Conservation (phyloP, 92 coral and sea anemone species). For the Zoanthus sansibaricus region DNA sequence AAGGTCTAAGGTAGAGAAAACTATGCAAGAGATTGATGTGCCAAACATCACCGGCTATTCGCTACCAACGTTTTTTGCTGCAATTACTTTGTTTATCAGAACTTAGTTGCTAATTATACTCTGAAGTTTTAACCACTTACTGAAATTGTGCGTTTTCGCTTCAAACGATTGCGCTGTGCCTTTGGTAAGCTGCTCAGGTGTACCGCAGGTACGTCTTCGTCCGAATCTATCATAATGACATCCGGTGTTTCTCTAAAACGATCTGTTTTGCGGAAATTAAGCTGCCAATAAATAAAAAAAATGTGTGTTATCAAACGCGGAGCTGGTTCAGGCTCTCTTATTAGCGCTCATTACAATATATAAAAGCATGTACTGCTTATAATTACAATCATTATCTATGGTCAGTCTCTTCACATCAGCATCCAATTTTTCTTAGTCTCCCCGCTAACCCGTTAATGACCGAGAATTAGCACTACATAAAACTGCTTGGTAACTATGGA, state of each 20-base stretch:
- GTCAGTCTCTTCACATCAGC: not conserved
- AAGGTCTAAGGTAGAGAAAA: not conserved
- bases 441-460: not conserved
- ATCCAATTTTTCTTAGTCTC: not conserved
- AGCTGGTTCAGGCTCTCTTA: constrained; percentile 19
- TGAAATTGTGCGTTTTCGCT: constrained; percentile 4
- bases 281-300: not conserved
- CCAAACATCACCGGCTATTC: too few relatives aligned
- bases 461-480: not conserved
- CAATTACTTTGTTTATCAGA: too few relatives aligned
- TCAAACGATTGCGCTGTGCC: constrained; percentile 5
- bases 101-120: not conserved
- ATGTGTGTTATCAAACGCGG: constrained; percentile 8
- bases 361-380: not conserved
- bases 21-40: too few relatives aligned
- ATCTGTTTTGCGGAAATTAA: not conserved
- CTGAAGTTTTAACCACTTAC: constrained; percentile 2
- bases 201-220: constrained; percentile 16
- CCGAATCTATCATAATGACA: constrained; percentile 18
- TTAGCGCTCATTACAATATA: constrained; percentile 1
- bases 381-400: not conserved
- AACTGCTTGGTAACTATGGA: constrained; percentile 1
- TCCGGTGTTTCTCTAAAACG: not conserved
- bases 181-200: constrained; percentile 13
- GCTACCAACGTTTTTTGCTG: too few relatives aligned